Base-by-base conservation (phyloP, 2,797 vertebrate genomes). In the Crax fasciolata region DNA sequence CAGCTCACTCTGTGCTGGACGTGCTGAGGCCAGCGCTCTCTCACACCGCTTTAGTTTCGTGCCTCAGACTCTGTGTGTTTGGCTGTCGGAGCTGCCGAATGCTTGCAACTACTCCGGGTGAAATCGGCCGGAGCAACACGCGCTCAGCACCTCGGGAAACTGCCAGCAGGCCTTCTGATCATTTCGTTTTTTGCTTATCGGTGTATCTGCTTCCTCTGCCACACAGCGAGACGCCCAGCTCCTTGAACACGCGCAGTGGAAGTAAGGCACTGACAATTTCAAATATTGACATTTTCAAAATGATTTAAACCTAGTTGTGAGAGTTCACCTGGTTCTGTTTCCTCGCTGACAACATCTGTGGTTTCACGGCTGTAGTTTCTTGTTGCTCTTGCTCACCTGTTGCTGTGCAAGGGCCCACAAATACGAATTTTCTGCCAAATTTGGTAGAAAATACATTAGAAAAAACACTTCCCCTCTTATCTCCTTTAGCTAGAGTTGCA, bases 271-370 rank as follows among this genome's bases (percentile, higher is more conserved):
- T 46, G 39, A 62, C 80, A 23, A 70, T 55, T 70, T 92, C 70
- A 67, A 80, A 49, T 10, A 55, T 14, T 46, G 30, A 39, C 1
- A 54, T 79, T 94, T 91, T 84, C 76, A 90, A 49, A 89, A 92
- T 46, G 4, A 89, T 86, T 94, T 76, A 70, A 66, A 59, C 30
- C 52, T 73, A 54, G 41, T 84, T 84, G 73, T 4, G 38, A 83
- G 46, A 51, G 27, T 67, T 89, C 87, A 75, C 55, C 27, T 5
- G 1, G 59, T 44, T 76, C 84, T 71, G 1, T 49, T 90, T 96
- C 74, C 87, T 93, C 58, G 21, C 73, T 81, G 94, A 93, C 71
- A 92, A 49, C 14, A 81, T 63, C 76, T 93, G 62, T 76, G 73
- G 87, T 76, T 96, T 96, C 52, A 59, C 3, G 81, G 84, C 28